Base-by-base conservation (phyloP, 1,140 invertebrate genomes). In the Drosophila melanica region DNA sequence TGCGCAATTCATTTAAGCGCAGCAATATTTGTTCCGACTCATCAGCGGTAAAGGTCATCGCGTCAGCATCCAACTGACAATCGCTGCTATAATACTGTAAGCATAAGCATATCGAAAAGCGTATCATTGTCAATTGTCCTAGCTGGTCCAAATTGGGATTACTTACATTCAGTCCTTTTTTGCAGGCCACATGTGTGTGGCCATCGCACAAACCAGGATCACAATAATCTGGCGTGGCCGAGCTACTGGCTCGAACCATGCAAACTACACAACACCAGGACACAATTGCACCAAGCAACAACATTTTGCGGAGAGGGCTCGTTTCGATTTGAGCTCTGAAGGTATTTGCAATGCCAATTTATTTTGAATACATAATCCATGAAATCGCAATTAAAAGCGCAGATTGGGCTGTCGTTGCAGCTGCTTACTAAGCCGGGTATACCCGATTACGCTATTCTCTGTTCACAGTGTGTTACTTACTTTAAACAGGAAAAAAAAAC, bases 41-140 rank as follows among this genome's bases (percentile, higher is more conserved):
- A 0, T 7, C 11, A 0, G 9, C 1, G 0, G 10, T 16, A 8
- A 72, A 16, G 5, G 1, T 0, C 9, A 70, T 0, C 10, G 73
- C 3, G 4, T 69, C 33, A 12, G 80, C 76, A 62, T 73, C 57
- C 0, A 63, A 3, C 0, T n/a, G 11, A 30, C 79, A 81, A 2
- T 2, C 8, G 0, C 8, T 1, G 12, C 10, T 8, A 8, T 35
- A 54, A 12, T 8, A 3, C 73, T 81, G 37, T 8, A 16, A 41
- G 1, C 6, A 18, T 9, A 30, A 30, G 12, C 12, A 55, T 47
- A 33, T 3, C 30, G 11, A 42, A 27, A 20, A 10, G n/a, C n/a
- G 47, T 30, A 18, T 42, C 18, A 51, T 12, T 33, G 11, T 8
- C 9, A 20, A 11, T 20, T 16, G 8, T 1, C 1, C 9, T 10